These are phyloP conservation scores for Corynorhinus townsendii DNA, from an alignment of 2,113 vertebrate species.

Conservation along the genomic window DNA sequence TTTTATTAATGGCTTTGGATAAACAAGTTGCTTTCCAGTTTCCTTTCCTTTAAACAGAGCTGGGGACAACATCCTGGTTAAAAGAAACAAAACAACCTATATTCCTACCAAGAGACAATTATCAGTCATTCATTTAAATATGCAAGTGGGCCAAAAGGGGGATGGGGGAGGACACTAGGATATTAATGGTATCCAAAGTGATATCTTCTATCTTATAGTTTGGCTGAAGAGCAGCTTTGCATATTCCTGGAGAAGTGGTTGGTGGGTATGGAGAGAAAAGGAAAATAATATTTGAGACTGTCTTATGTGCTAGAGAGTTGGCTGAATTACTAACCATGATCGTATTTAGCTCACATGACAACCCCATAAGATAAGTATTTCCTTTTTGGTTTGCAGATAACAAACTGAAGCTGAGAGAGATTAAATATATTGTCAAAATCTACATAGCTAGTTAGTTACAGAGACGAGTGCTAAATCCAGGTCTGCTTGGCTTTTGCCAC, in stretches of 20 bases:
- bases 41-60: not conserved
- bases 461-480: not conserved
- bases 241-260: constrained; percentile 6
- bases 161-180: not conserved
- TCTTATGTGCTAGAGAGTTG: not conserved
- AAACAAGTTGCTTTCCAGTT: not conserved
- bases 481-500: not conserved
- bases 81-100: not conserved
- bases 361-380: not conserved
- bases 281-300: not conserved
- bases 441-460: not conserved
- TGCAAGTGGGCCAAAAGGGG: not conserved
- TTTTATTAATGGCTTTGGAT: not conserved
- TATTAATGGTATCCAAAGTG: not conserved
- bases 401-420: not conserved
- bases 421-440: not conserved
- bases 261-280: not conserved
- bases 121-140: not conserved
- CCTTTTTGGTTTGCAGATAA: not conserved
- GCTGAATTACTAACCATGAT: not conserved
- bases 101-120: not conserved
- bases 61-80: not conserved
- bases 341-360: not conserved
- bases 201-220: not conserved
- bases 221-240: not conserved